phyloP scores from a whole-genome alignment of 2,888 invertebrate genomes.

The Hypercompe scribonia region DNA sequence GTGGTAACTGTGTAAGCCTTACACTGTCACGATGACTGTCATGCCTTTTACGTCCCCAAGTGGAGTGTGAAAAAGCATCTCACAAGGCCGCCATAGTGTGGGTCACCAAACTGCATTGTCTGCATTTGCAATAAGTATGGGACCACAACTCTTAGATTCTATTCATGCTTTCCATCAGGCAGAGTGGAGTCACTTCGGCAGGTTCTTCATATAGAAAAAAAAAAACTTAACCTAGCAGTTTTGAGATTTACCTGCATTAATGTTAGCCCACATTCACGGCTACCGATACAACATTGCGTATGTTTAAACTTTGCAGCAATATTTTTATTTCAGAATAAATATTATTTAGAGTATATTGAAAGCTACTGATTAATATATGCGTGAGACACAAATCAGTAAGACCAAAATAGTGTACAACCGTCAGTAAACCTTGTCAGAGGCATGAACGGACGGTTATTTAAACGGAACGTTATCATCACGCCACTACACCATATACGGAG shows the following conservation, averaged over 20 bases:
- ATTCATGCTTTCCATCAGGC: no score
- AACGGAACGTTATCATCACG: slow-evolving; percentile 21
- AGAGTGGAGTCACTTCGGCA: no score
- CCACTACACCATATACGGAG: slow-evolving; percentile 17
- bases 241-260: not conserved
- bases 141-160: no score
- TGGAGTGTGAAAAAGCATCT: no score
- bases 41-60: no score
- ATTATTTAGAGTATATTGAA: not conserved
- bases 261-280: not conserved
- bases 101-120: no score
- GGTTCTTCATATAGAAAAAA: no score
- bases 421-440: slow-evolving; percentile 10
- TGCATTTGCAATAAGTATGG: no score
- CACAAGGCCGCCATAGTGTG: no score
- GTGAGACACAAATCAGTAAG: not conserved
- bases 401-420: slow-evolving; percentile 5
- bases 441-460: slow-evolving; percentile 11
- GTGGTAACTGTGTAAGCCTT: no score
- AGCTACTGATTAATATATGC: not conserved
- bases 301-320: not conserved
- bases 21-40: no score
- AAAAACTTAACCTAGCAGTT: not conserved
- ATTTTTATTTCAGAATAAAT: not conserved
- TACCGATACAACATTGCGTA: not conserved